phyloP scores from a whole-genome alignment of 2,797 vertebrate species.

The Typhlichthys eigenmanni region DNA sequence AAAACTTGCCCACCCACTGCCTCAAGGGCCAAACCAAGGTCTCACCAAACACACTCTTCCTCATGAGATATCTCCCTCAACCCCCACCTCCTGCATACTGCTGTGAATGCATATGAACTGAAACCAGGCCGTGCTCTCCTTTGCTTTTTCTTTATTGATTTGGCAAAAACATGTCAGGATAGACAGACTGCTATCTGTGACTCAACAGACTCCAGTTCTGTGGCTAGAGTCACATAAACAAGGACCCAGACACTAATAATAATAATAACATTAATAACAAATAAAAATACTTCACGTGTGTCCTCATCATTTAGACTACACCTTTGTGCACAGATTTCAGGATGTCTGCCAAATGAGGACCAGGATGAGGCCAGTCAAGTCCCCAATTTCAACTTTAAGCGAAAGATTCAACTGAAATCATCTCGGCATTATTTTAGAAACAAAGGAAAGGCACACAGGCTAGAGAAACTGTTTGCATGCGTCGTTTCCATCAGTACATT shows the following conservation, averaged over 20 bases:
- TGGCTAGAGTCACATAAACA: conserved; percentile 9
- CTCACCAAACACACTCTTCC: conserved; percentile 47
- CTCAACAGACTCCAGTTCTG: conserved; percentile 35
- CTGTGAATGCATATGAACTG: conserved; percentile 26
- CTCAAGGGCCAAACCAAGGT: conserved; percentile 52
- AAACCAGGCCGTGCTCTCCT: conserved; percentile 15
- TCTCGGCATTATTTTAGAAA: no score
- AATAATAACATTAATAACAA: conserved; percentile 46
- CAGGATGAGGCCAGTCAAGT: conserved; percentile 30
- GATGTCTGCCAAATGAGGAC: conserved; percentile 37
- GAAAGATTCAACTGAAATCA: conserved; percentile 8
- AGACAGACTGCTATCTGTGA: conserved; percentile 47
- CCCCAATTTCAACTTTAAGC: conserved; percentile 9
- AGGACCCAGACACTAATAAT: conserved; percentile 44
- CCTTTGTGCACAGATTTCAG: conserved; percentile 49
- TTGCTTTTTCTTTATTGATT: conserved; percentile 72
- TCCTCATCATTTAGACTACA: conserved; percentile 42
- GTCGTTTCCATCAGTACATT: conserved; percentile 52
- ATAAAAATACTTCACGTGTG: conserved; percentile 42
- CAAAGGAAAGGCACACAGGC: background rate
- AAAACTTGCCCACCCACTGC: conserved; percentile 54
- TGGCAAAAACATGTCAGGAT: conserved; percentile 65
- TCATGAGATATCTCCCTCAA: conserved; percentile 30
- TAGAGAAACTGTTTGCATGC: conserved; percentile 29
- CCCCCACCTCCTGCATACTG: background rate